These are phyloP conservation scores for Eidolon dupreanum DNA, from an alignment of 2,797 vertebrate genomes.

Conservation along the genomic window DNA sequence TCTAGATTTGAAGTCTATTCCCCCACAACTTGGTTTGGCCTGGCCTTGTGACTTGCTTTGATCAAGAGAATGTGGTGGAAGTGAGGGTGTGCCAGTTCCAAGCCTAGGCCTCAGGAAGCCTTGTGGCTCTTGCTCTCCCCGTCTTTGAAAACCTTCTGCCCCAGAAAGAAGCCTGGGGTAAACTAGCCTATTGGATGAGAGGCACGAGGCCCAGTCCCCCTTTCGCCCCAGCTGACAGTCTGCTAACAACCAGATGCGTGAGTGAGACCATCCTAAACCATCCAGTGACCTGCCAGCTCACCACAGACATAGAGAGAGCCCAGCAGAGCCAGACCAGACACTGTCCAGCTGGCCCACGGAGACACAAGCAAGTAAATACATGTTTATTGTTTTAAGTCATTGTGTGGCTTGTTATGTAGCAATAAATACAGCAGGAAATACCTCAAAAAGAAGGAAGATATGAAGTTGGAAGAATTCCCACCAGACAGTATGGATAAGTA, in stretches of 20 bases:
- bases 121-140: background rate
- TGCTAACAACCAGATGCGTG: background rate
- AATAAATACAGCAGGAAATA: background rate
- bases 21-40: background rate
- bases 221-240: background rate
- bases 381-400: conserved; percentile 28
- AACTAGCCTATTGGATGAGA: background rate
- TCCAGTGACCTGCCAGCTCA: background rate
- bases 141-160: background rate
- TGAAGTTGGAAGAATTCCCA: background rate
- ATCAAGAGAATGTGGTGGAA: background rate
- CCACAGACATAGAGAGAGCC: background rate
- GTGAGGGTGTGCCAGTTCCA: background rate
- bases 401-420: background rate
- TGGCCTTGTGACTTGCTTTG: background rate
- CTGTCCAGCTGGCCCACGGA: background rate
- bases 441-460: background rate
- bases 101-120: background rate
- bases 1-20: background rate
- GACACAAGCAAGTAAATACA: background rate
- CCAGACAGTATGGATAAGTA: background rate
- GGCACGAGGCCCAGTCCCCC: background rate
- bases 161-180: background rate
- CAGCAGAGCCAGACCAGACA: background rate
- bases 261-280: background rate